Evolutionary conservation across 2,888 invertebrate genomes (phyloP).

Genomic region (Pasiphila rectangulata): DNA sequence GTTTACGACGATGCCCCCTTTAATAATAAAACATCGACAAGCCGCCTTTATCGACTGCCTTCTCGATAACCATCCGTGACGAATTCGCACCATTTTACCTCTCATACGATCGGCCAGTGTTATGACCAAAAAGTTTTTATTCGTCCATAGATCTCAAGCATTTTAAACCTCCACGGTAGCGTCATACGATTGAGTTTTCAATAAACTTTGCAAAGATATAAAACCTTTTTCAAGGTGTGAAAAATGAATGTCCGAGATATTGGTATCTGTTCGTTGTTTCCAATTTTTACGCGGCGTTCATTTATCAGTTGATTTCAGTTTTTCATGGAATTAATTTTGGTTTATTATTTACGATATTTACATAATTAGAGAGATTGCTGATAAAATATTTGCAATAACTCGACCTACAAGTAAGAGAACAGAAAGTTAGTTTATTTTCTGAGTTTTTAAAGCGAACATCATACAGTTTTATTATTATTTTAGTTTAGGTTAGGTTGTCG

Average conservation of each 20-base stretch:
- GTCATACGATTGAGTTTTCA: not conserved
- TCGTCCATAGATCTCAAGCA: not conserved
- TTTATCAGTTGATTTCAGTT: slow-evolving; percentile 42
- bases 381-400: slow-evolving; percentile 10
- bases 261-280: slow-evolving; percentile 72
- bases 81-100: slow-evolving; percentile 70
- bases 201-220: not conserved
- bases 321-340: slow-evolving; percentile 32
- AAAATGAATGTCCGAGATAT: slow-evolving; percentile 60
- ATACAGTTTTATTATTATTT: no score
- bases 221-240: slow-evolving; percentile 5
- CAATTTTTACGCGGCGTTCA: slow-evolving; percentile 63
- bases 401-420: not conserved
- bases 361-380: slow-evolving; percentile 17
- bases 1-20: slow-evolving; percentile 59
- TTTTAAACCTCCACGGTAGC: not conserved
- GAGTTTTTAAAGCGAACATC: no score
- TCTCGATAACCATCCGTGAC: slow-evolving; percentile 79
- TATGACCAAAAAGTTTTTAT: slow-evolving; percentile 8
- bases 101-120: slow-evolving; percentile 31
- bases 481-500: no score
- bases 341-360: slow-evolving; percentile 18
- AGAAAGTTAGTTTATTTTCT: not conserved
- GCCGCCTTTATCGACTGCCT: slow-evolving; percentile 74
- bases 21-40: slow-evolving; percentile 71